Evolutionary conservation across 2,113 vertebrate species (phyloP).

Genomic region (Alligator sinensis): DNA sequence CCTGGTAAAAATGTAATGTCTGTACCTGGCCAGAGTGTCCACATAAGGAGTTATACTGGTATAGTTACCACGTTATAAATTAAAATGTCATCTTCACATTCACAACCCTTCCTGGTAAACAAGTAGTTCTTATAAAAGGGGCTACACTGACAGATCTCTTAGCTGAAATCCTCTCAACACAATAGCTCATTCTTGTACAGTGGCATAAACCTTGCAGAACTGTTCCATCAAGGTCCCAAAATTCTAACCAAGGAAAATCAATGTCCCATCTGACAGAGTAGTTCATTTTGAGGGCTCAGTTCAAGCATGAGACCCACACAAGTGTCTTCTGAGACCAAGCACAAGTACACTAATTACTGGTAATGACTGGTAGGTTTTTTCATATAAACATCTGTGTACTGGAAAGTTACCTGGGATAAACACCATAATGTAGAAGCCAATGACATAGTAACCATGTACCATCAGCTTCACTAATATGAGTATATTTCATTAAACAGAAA

Average conservation of each 20-base stretch:
- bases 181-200: neutral
- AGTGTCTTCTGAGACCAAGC: neutral
- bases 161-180: neutral
- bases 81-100: neutral
- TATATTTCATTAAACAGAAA: too few species aligned
- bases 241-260: neutral
- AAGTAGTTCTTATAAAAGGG: neutral
- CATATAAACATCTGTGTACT: neutral
- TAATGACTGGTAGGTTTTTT: neutral
- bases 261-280: neutral
- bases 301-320: neutral
- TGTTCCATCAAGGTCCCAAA: neutral
- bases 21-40: neutral
- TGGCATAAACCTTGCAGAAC: neutral
- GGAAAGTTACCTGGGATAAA: too few species aligned
- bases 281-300: neutral
- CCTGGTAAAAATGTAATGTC: too few species aligned
- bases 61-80: neutral
- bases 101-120: neutral
- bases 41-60: neutral
- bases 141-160: neutral
- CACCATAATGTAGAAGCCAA: too few species aligned
- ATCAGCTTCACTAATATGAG: too few species aligned
- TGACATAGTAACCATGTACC: too few species aligned
- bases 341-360: neutral